Evolutionary conservation across 2,113 vertebrate genomes (phyloP).

Genomic region (Mola mola): DNA sequence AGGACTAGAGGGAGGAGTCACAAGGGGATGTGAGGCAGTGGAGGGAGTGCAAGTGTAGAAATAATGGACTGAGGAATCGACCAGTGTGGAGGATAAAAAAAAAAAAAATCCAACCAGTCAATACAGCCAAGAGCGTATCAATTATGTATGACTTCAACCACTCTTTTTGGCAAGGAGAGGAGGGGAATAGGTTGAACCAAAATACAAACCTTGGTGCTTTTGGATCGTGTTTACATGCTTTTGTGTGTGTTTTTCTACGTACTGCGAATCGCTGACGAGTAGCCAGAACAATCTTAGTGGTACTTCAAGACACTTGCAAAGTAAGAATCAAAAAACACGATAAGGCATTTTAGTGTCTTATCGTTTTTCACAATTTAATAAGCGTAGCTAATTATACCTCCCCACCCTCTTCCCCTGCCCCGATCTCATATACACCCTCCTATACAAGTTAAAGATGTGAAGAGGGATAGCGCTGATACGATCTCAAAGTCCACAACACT

Average conservation of each 20-base stretch:
- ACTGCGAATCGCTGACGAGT: too few relatives aligned
- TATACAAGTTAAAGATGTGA: constrained; percentile 24
- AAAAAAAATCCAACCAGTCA: constrained; percentile 70
- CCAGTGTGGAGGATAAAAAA: constrained; percentile 67
- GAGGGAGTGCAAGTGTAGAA: constrained; percentile 46
- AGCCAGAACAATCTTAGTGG: too few relatives aligned
- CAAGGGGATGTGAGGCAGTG: constrained; percentile 24
- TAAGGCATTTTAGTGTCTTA: too few relatives aligned
- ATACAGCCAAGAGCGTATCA: constrained; percentile 75
- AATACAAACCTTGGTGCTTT: too few relatives aligned
- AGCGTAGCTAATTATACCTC: constrained; percentile 15
- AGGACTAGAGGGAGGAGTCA: constrained; percentile 38
- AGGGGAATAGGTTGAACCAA: constrained; percentile 15
- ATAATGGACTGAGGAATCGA: constrained; percentile 73
- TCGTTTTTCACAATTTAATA: too few relatives aligned
- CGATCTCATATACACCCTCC: constrained; percentile 8
- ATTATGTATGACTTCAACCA: constrained; percentile 78
- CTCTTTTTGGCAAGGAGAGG: constrained; percentile 48
- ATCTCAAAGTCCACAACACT: constrained; percentile 28
- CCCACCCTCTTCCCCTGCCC: background rate
- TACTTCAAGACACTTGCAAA: too few relatives aligned
- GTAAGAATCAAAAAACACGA: too few relatives aligned
- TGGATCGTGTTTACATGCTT: too few relatives aligned
- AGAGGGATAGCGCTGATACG: constrained; percentile 38
- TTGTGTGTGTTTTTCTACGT: too few relatives aligned